phyloP scores from a whole-genome alignment of 2,113 vertebrate species.

The Tyrannus savana region DNA sequence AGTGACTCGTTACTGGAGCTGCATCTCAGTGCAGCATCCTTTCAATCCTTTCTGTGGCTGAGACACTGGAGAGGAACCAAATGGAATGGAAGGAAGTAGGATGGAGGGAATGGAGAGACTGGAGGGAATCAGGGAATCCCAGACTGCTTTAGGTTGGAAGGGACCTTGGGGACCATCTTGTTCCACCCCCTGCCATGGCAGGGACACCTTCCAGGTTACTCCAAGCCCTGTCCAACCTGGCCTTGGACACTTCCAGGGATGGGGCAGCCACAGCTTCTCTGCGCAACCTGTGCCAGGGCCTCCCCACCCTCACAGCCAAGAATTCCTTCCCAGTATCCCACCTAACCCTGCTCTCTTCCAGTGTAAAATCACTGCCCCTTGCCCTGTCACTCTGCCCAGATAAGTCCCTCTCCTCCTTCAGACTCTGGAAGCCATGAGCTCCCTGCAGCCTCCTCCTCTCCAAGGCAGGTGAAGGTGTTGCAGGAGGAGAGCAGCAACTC shows the following conservation, averaged over 20 bases:
- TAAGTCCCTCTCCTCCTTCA: not conserved
- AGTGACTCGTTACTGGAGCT: not conserved
- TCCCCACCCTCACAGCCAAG: accelerated
- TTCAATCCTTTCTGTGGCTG: not conserved
- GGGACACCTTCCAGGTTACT: not conserved
- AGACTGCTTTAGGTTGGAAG: not conserved
- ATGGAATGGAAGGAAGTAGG: not conserved
- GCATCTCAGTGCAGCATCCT: not conserved
- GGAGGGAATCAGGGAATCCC: not conserved
- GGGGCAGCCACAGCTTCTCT: not conserved
- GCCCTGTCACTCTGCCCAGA: not conserved
- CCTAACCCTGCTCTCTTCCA: not conserved
- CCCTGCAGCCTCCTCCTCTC: no score
- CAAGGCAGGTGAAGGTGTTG: no score
- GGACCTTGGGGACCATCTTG: not conserved
- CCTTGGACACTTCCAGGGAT: not conserved
- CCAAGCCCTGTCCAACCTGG: not conserved
- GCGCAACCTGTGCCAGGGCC: accelerated
- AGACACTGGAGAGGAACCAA: not conserved
- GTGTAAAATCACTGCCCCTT: not conserved
- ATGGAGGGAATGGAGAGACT: not conserved
- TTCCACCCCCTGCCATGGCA: not conserved
- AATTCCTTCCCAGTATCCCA: not conserved
- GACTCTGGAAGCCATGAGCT: no score
- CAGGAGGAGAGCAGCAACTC: not conserved